Conservation (phyloP, 64 coral and sea anemone species). For the Montipora sp. region DNA sequence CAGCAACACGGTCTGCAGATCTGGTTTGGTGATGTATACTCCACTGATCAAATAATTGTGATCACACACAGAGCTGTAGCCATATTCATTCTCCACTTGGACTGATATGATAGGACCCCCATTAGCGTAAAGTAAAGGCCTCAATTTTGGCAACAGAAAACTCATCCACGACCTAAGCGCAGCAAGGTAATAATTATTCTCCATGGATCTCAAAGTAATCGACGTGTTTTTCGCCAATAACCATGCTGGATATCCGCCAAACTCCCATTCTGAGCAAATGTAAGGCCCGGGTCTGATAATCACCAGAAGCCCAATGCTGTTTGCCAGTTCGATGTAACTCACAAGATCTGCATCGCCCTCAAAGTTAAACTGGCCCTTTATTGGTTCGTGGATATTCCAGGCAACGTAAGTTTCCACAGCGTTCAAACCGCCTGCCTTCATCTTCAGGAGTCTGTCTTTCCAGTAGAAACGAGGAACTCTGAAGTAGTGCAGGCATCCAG, state of each 20-base stretch:
- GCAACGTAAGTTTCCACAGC: slow-evolving; percentile 92
- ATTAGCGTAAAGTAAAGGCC: slow-evolving; percentile 78
- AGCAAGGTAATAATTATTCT: slow-evolving; percentile 71
- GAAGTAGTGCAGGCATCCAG: slow-evolving; percentile 91
- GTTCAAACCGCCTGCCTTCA: slow-evolving; percentile 96
- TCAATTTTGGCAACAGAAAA: slow-evolving; percentile 85
- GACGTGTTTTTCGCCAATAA: slow-evolving; percentile 82
- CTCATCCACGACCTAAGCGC: slow-evolving; percentile 91
- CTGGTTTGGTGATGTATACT: slow-evolving; percentile 71
- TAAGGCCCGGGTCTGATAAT: slow-evolving; percentile 92
- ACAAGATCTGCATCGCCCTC: slow-evolving; percentile 92
- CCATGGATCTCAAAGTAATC: slow-evolving; percentile 71
- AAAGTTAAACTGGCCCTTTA: slow-evolving; percentile 91
- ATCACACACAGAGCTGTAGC: slow-evolving; percentile 68
- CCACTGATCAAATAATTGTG: slow-evolving; percentile 89
- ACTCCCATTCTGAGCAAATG: slow-evolving; percentile 98
- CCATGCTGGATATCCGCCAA: slow-evolving; percentile 94
- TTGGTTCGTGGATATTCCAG: slow-evolving; percentile 95
- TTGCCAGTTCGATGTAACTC: slow-evolving; percentile 78
- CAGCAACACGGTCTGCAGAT: slow-evolving; percentile 46
- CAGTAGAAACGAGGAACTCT: slow-evolving; percentile 93
- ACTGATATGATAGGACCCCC: slow-evolving; percentile 87
- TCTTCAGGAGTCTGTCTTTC: slow-evolving; percentile 93
- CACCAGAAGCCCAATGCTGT: slow-evolving; percentile 73
- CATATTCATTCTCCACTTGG: slow-evolving; percentile 95